These are phyloP conservation scores for Euwallacea similis DNA, from an alignment of 1,140 invertebrate genomes.

Conservation along the genomic window DNA sequence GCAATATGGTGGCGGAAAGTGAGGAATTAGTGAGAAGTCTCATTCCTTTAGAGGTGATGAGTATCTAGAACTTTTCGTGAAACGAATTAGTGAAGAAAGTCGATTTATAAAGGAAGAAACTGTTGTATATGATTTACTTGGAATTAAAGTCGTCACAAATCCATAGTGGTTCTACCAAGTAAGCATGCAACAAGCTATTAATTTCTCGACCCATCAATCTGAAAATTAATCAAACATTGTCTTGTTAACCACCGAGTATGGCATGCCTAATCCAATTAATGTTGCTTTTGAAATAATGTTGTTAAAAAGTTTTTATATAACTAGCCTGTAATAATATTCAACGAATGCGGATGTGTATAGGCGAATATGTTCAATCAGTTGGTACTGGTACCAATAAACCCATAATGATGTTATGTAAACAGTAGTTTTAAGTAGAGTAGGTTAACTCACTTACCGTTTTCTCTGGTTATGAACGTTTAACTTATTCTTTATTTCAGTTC, in stretches of 20 bases:
- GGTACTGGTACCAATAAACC: slow-evolving; percentile 23
- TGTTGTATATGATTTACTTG: no score
- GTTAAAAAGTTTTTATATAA: slow-evolving; percentile 26
- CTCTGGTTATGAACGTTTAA: slow-evolving; percentile 23
- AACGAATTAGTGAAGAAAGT: no score
- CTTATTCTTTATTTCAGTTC: slow-evolving; percentile 7
- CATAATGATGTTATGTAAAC: slow-evolving; percentile 33
- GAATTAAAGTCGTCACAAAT: no score
- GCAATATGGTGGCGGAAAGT: no score
- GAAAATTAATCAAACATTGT: no score
- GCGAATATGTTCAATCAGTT: slow-evolving; percentile 24
- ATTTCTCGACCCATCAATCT: no score
- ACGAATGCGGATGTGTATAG: slow-evolving; percentile 24
- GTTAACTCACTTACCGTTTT: slow-evolving; percentile 29
- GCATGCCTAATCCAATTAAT: slow-evolving; percentile 2
- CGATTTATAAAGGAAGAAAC: no score
- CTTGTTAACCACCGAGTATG: background rate
- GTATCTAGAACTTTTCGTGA: no score
- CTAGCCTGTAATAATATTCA: slow-evolving; percentile 17
- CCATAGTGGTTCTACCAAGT: no score
- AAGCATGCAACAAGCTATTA: no score
- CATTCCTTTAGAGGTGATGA: no score
- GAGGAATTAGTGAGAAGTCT: no score
- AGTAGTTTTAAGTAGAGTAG: slow-evolving; percentile 31
- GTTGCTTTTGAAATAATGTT: slow-evolving; percentile 16